These are phyloP conservation scores for Umimayanthus chanpuru DNA, from an alignment of 92 coral and sea anemone species.

Conservation along the genomic window DNA sequence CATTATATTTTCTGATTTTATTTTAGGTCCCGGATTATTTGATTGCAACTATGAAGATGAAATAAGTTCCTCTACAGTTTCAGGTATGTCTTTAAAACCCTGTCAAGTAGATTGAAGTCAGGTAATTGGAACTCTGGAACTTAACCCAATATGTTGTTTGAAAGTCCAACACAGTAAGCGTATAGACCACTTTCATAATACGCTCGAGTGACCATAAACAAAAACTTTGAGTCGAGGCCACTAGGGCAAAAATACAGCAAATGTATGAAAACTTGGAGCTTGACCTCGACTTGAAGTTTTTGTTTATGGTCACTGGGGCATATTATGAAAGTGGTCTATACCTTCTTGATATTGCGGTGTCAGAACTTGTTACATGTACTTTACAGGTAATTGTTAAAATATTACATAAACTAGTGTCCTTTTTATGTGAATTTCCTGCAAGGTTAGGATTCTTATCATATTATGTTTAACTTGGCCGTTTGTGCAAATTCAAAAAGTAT, in stretches of 20 bases:
- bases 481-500: not conserved
- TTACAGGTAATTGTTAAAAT: not conserved
- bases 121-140: not conserved
- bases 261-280: too few species aligned
- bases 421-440: too few species aligned
- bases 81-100: not conserved
- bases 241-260: too few species aligned
- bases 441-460: too few species aligned
- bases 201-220: too few species aligned
- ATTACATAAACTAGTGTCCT: not conserved
- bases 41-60: slow-evolving; percentile 13
- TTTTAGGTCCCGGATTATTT: slow-evolving; percentile 2
- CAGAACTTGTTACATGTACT: not conserved
- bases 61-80: slow-evolving; percentile 11
- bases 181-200: too few species aligned
- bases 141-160: not conserved
- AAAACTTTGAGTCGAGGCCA: too few species aligned
- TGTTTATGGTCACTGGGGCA: too few species aligned
- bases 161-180: not conserved
- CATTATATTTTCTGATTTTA: not conserved
- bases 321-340: too few species aligned
- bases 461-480: not conserved
- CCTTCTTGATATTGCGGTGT: not conserved
- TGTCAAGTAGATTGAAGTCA: not conserved
- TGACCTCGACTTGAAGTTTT: too few species aligned